Evolutionary conservation across 2,888 invertebrate genomes (phyloP).

Genomic region (Ormyrus thymus): DNA sequence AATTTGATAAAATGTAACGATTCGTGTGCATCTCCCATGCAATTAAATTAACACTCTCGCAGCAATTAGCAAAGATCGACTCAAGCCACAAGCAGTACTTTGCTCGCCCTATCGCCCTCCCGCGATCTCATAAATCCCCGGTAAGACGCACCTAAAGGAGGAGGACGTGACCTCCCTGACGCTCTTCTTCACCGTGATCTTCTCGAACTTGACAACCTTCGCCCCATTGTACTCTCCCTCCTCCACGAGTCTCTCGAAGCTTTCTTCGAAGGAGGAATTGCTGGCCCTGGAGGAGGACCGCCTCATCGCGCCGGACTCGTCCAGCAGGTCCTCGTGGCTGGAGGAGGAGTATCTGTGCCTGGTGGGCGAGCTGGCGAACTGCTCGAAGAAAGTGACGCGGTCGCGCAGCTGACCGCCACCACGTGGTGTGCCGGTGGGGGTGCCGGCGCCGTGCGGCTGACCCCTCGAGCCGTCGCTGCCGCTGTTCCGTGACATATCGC

Average conservation of each 20-base stretch:
- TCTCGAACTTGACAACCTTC: conserved; percentile 84
- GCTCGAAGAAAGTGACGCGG: conserved; percentile 87
- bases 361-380: conserved; percentile 81
- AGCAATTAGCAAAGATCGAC: not conserved
- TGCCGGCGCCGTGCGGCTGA: conserved; percentile 58
- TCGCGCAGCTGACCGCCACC: conserved; percentile 79
- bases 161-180: conserved; percentile 77
- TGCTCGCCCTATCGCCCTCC: not conserved
- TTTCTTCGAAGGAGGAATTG: conserved; percentile 75
- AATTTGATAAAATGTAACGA: too few relatives aligned
- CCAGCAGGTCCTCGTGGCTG: conserved; percentile 73
- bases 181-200: conserved; percentile 81
- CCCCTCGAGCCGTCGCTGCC: conserved; percentile 52
- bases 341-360: conserved; percentile 61
- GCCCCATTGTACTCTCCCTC: conserved; percentile 82
- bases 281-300: conserved; percentile 71
- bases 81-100: not conserved
- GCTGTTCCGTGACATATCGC: conserved; percentile 58
- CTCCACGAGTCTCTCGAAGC: conserved; percentile 77
- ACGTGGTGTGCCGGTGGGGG: conserved; percentile 65
- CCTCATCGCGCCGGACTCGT: conserved; percentile 58
- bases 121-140: not conserved
- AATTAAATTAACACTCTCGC: not conserved
- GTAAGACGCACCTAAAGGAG: conserved; percentile 31
- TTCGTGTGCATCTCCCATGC: too few relatives aligned